Evolutionary conservation across 64 coral and sea anemone species (phyloP), one percentile per base, ranked within the genome.

Genomic region (Dendronephthya gigantea): DNA sequence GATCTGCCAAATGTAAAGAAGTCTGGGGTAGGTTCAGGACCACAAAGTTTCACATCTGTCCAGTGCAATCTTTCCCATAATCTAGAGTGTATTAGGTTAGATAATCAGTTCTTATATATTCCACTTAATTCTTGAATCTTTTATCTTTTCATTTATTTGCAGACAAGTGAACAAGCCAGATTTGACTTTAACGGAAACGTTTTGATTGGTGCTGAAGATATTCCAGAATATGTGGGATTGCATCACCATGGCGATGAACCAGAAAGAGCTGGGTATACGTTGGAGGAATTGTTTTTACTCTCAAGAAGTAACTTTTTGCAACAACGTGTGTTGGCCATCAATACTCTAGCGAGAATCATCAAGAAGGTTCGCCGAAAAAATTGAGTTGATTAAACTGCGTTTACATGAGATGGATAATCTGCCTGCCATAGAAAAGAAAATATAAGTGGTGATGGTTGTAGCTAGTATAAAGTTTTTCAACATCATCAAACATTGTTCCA

Each of bases 231-330:
- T 45, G 47, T 93, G 28, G 95, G 95, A 10, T 65, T 98, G 29
- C 95, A 98, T 91, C 95, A 98, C 82, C 95, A 98, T 91, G 90
- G 95, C 12, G 37, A 93, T 22, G 90, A 98, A 31, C 95, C 95
- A 17, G 85, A 86, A n/a, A 47, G 89, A 68, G 84, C 95, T 4
- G 95, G 95, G 15, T 98, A 98, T 23, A 91, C 92, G 27, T 88
- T 98, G 0, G 95, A 98, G 34, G 95, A 98, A 56, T 49, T 98
- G 16, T 91, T 93, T 59, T 37, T 98, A 38, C 62, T 98, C 13
- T 88, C 95, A 34, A 93, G 95, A 87, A 98, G 95, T 87, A 98
- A 87, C 35, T 93, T 98, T 75, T 43, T 93, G 56, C 95, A 98
- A 87, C 95, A 98, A 85, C 86, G 95, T 29, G 88, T 98, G 66